Evolutionary conservation across 2,113 vertebrate genomes (phyloP).

Genomic region (Brachirus orientalis): DNA sequence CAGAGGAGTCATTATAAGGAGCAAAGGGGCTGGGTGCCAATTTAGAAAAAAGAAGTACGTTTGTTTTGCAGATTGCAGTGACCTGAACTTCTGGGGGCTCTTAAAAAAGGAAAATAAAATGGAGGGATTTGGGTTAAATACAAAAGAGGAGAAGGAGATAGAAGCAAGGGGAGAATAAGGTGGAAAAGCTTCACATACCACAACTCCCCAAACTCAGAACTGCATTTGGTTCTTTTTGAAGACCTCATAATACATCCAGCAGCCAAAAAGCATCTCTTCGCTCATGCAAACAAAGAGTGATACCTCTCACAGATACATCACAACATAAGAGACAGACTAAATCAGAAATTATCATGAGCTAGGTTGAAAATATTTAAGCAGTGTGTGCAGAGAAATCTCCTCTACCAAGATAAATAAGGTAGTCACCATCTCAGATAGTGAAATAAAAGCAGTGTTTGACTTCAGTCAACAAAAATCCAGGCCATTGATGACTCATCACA

Average conservation of each 20-base stretch:
- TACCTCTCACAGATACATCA: slow-evolving; percentile 47
- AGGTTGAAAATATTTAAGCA: slow-evolving; percentile 23
- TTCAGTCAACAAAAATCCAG: background rate
- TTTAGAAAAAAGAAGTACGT: slow-evolving; percentile 18
- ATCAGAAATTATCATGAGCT: slow-evolving; percentile 16
- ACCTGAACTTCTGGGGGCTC: slow-evolving; percentile 44
- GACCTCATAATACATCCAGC: slow-evolving; percentile 58
- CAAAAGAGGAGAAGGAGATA: slow-evolving; percentile 21
- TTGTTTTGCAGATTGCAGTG: slow-evolving; percentile 38
- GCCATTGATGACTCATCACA: slow-evolving; percentile 18
- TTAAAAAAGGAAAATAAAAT: background rate
- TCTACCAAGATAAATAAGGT: background rate
- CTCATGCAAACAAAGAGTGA: slow-evolving; percentile 62
- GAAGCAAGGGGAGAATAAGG: slow-evolving; percentile 28
- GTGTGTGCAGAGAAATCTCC: background rate
- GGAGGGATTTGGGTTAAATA: background rate
- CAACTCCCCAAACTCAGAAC: slow-evolving; percentile 70
- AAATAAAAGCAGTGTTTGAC: background rate
- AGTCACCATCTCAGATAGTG: background rate
- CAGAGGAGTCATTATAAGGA: slow-evolving; percentile 45
- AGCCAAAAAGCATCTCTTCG: slow-evolving; percentile 69
- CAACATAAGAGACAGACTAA: slow-evolving; percentile 2
- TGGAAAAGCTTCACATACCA: slow-evolving; percentile 64
- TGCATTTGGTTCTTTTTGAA: slow-evolving; percentile 59
- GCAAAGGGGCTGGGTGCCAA: slow-evolving; percentile 33